These are phyloP conservation scores for Augochlora pura DNA, from an alignment of 1,140 invertebrate species.

Conservation along the genomic window DNA sequence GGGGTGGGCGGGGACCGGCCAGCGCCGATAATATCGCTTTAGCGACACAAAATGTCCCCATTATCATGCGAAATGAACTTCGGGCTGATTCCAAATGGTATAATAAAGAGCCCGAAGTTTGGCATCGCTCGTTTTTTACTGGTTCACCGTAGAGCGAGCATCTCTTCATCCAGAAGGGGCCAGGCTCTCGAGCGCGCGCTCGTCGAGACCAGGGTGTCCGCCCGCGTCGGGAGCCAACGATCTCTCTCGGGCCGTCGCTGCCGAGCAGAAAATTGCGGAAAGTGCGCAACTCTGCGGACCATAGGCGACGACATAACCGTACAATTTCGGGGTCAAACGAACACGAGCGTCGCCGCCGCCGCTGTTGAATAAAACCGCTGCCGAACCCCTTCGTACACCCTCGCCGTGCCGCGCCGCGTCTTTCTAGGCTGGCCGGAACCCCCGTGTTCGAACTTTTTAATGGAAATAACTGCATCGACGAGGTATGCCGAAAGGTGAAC, in stretches of 20 bases:
- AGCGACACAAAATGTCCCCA: constrained; percentile 71
- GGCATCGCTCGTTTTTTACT: constrained; percentile 55
- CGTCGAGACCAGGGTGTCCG: too few relatives aligned
- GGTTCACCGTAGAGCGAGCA: constrained; percentile 41
- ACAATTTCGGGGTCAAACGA: background rate
- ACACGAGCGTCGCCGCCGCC: background rate
- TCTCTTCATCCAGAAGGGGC: background rate
- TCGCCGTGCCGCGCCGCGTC: too few relatives aligned
- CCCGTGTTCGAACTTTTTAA: too few relatives aligned
- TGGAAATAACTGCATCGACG: too few relatives aligned
- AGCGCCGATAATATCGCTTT: constrained; percentile 72
- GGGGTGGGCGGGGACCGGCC: constrained; percentile 45
- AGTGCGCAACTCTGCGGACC: constrained; percentile 15
- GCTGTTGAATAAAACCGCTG: background rate
- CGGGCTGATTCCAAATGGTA: constrained; percentile 66
- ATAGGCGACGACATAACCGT: background rate
- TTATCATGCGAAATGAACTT: constrained; percentile 73
- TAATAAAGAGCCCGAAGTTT: constrained; percentile 68
- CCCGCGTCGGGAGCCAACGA: background rate
- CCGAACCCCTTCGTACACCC: too few relatives aligned
- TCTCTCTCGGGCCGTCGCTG: background rate
- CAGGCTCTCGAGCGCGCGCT: too few relatives aligned
- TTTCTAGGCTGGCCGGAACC: too few relatives aligned
- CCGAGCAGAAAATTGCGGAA: constrained; percentile 18
- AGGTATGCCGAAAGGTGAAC: too few relatives aligned